Evolutionary conservation across 2,113 vertebrate species (phyloP).

Genomic region (Silurus glanis): DNA sequence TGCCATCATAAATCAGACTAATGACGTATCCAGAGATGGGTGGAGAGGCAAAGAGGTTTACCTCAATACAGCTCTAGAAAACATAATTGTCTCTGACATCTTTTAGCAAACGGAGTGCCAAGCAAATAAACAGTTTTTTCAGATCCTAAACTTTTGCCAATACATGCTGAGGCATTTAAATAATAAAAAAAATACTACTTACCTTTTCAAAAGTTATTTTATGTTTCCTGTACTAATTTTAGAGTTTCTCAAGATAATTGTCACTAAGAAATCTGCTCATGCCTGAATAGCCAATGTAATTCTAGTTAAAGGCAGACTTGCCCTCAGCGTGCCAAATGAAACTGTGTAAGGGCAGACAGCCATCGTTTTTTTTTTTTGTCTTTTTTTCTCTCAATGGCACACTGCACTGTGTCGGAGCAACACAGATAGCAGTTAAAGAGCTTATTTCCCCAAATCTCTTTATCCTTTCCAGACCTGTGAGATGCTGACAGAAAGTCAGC

Average conservation of each 20-base stretch:
- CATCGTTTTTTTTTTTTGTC: slow-evolving; percentile 57
- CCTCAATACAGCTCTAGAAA: slow-evolving; percentile 43
- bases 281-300: slow-evolving; percentile 30
- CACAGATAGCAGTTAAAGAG: slow-evolving; percentile 77
- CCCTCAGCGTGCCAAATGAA: slow-evolving; percentile 67
- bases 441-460: slow-evolving; percentile 84
- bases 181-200: slow-evolving; percentile 15
- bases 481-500: slow-evolving; percentile 92
- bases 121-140: slow-evolving; percentile 19
- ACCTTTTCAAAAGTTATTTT: not conserved
- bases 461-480: slow-evolving; percentile 80
- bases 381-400: slow-evolving; percentile 62
- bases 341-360: slow-evolving; percentile 64
- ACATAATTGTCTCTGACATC: slow-evolving; percentile 48
- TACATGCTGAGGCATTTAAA: slow-evolving; percentile 6
- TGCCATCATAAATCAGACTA: slow-evolving; percentile 56
- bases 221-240: not conserved
- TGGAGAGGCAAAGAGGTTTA: slow-evolving; percentile 43
- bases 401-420: slow-evolving; percentile 66
- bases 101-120: slow-evolving; percentile 13
- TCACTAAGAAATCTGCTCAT: slow-evolving; percentile 34
- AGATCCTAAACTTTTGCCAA: slow-evolving; percentile 9
- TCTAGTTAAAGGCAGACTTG: slow-evolving; percentile 27
- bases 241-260: not conserved
- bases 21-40: slow-evolving; percentile 48